Base-by-base conservation (phyloP, 2,113 vertebrate genomes). In the Centropus unirufus region DNA sequence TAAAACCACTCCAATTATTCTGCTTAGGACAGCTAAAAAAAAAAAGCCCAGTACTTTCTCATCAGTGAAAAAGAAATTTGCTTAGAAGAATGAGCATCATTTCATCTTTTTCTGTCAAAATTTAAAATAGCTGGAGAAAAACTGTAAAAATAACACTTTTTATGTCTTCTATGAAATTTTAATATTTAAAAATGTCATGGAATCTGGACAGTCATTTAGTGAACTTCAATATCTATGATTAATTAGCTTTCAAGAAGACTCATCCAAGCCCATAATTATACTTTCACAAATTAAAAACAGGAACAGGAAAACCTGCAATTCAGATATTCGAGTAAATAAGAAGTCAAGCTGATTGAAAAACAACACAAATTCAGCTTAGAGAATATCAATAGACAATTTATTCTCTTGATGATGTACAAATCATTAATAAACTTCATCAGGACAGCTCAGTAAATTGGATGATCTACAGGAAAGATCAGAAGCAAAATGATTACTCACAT, bases 241-340 rank as follows among this genome's bases (percentile, higher is more conserved):
- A 91, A 88, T 74, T 52, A 78, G 13, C 29, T 80, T 80, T 78
- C 75, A 85, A 44, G 26, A 91, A 83, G 19, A 88, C 14, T 66
- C 63, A 88, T 68, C 29, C 72, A 86, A 90, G 72, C 36, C 40
- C 15, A 26, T 83, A 85, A 51, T 92, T 93, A 74, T 49, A 75
- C 9, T 57, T 40, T 54, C 26, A 12, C 21, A 70, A 88, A 64
- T 36, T 77, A 78, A 83, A 96, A 92, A 67, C 8, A 83, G 34
- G 13, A 49, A 54, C 18, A 88, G 29, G 39, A 87, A 94, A 93
- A 40, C 44, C 27, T 90, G 76, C 11, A 86, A 58, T 72, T 96
- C 80, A 87, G 40, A 83, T 68, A 17, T 64, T 87, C 83, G 68
- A 49, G 42, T 81, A 88, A 95, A 90, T 59, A 93, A 11, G 90